These are phyloP conservation scores for Acipenser transmontanus DNA, from an alignment of 2,797 vertebrate species.

Conservation along the genomic window DNA sequence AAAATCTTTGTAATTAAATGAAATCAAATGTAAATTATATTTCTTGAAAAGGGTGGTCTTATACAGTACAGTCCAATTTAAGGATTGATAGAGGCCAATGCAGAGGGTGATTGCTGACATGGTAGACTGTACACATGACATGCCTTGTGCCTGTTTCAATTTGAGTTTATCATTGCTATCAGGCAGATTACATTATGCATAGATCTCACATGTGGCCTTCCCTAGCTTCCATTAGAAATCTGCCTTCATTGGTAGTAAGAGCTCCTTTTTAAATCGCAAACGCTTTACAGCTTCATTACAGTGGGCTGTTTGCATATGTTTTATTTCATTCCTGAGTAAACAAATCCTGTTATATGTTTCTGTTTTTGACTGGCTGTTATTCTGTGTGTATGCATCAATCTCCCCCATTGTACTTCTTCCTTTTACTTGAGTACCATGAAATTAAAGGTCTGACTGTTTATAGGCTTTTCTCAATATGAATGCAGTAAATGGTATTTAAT, in stretches of 20 bases:
- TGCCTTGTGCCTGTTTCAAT: conserved; percentile 60
- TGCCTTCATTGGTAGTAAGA: conserved; percentile 26
- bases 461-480: conserved; percentile 48
- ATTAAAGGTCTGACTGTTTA: conserved; percentile 59
- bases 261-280: not conserved
- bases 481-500: conserved; percentile 57
- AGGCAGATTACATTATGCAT: conserved; percentile 55
- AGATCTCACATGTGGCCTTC: conserved; percentile 5
- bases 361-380: not conserved
- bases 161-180: conserved; percentile 59
- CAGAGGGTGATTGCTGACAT: conserved; percentile 72
- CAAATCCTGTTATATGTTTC: not conserved
- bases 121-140: conserved; percentile 70
- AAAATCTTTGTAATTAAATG: conserved; percentile 76
- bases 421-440: conserved; percentile 62
- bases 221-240: conserved; percentile 31
- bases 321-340: not conserved
- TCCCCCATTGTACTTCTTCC: conserved; percentile 50
- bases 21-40: conserved; percentile 80
- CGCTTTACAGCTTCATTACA: not conserved
- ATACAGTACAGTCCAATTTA: conserved; percentile 48
- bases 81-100: conserved; percentile 66
- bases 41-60: conserved; percentile 55
- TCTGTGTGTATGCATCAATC: conserved; percentile 46
- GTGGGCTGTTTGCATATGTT: not conserved